phyloP scores from a whole-genome alignment of 2,113 vertebrate species.

The Melanotaenia duboulayi region DNA sequence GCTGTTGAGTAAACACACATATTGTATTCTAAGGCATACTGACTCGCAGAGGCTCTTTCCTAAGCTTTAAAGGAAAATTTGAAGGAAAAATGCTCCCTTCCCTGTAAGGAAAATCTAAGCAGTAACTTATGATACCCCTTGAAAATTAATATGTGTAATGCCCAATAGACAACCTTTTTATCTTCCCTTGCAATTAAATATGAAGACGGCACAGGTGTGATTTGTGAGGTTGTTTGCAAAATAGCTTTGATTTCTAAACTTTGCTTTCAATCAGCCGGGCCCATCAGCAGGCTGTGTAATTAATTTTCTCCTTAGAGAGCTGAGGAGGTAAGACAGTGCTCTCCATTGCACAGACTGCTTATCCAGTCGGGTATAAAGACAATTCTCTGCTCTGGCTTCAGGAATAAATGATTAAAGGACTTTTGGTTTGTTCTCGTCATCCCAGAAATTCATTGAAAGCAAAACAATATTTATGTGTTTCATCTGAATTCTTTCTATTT shows the following conservation, averaged over 20 bases:
- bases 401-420: constrained; percentile 25
- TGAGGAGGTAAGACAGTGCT: constrained; percentile 43
- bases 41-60: not conserved
- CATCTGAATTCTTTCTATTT: not conserved
- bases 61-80: no score
- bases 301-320: constrained; percentile 37
- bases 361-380: constrained; percentile 45
- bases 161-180: constrained; percentile 27
- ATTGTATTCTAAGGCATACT: constrained; percentile 8
- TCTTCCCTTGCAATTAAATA: constrained; percentile 25
- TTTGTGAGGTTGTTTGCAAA: constrained; percentile 26
- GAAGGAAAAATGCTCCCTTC: constrained; percentile 4
- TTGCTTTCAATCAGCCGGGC: constrained; percentile 53
- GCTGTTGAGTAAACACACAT: not conserved
- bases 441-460: not conserved
- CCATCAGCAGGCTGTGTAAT: constrained; percentile 46
- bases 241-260: constrained; percentile 21
- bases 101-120: constrained; percentile 23
- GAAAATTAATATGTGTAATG: constrained; percentile 23
- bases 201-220: constrained; percentile 27
- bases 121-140: constrained; percentile 10
- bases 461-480: not conserved
- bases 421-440: constrained; percentile 22
- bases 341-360: constrained; percentile 22
- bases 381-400: constrained; percentile 7